Conservation (phyloP, 2,113 vertebrate species). For the Podocnemis expansa region DNA sequence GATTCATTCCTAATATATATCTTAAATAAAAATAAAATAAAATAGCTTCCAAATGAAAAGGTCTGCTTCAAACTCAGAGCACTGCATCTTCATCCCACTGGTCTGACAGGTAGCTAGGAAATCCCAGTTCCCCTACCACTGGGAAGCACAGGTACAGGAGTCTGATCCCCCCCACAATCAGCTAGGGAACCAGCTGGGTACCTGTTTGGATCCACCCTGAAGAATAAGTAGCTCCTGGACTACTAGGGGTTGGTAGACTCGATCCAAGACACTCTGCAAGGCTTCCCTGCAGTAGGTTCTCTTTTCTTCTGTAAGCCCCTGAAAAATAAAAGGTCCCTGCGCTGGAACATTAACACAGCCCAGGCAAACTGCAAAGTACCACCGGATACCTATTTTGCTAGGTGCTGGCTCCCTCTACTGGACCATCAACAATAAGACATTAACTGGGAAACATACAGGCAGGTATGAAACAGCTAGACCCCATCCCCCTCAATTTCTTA, state of each 20-base stretch:
- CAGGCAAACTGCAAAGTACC: background rate
- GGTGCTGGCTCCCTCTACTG: background rate
- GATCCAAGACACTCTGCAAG: conserved; percentile 82
- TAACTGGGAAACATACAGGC: background rate
- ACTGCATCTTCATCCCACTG: background rate
- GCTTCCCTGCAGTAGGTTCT: conserved; percentile 72
- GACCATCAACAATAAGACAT: too few relatives aligned
- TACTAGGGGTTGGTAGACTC: conserved; percentile 90
- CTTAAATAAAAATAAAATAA: too few relatives aligned
- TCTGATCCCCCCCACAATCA: background rate
- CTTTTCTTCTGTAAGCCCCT: conserved; percentile 83
- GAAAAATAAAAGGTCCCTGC: background rate
- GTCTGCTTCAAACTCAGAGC: too few relatives aligned
- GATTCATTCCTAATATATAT: background rate
- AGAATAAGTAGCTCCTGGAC: conserved; percentile 91
- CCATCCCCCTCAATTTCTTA: too few relatives aligned
- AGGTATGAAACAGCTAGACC: background rate
- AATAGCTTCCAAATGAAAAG: background rate
- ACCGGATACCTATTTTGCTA: fast-evolving
- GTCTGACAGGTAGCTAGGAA: background rate
- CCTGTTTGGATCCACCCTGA: conserved; percentile 90
- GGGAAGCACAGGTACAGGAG: background rate
- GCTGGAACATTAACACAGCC: background rate
- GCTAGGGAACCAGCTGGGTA: conserved; percentile 40
- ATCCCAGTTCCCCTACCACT: background rate